Base-by-base conservation (phyloP, 2,888 invertebrate genomes). In the Eilema depressum region DNA sequence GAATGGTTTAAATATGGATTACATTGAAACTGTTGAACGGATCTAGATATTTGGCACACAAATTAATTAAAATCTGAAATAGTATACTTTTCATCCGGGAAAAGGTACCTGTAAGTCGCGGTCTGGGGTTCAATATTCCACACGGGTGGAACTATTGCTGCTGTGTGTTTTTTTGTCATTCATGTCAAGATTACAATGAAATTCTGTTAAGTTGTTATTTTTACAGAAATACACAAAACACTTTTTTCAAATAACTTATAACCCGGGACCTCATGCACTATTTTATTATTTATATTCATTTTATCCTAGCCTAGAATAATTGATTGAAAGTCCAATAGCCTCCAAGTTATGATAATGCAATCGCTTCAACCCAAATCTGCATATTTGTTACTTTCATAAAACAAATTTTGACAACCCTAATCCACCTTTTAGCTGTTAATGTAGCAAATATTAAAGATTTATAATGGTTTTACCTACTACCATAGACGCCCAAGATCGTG, bases 361-460 rank as follows among this genome's bases (percentile, higher is more conserved):
- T 37, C n/a, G n/a, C n/a, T n/a, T n/a, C n/a, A 12, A 37, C 33
- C 37, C 37, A 14, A 20, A 1, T 20, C 20, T 47, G 47, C 47
- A 25, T 37, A 23, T 33, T 10, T 61, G 12, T 33, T 0, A 23
- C 17, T 20, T 14, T 14, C 14, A 37, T 37, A 1, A 33, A 14
- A 14, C 3, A 26, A 3, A 7, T 53, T 3, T 28, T 23, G 64
- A 1, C 88, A 89, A 69, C 89, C 91, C 89, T 90, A 84, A 8
- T 14, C 64, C 72, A 77, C 84, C 81, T 85, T 86, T 86, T 84
- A 82, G 82, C 91, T 91, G 92, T 92, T 92, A 92, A 87, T 89
- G 76, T 65, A 83, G 81, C 77, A 84, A 88, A 89, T 87, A 90
- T 89, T 91, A 89, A 92, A 92, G 90, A n/a, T n/a, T n/a, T n/a